These are phyloP conservation scores for Ascaphus truei DNA, from an alignment of 2,113 vertebrate genomes.

Conservation along the genomic window DNA sequence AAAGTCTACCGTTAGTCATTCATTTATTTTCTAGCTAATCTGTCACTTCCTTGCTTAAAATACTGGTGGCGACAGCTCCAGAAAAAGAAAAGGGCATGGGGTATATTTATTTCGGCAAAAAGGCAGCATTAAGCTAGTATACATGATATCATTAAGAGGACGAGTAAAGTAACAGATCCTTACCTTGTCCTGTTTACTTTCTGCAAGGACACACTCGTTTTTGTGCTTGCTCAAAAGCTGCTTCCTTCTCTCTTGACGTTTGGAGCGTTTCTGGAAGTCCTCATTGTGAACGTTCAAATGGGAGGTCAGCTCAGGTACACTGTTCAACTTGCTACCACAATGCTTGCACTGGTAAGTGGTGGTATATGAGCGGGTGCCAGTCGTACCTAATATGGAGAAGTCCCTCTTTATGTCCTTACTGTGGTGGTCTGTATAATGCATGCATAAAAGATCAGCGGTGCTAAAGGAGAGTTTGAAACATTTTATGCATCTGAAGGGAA, in stretches of 20 bases:
- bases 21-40: too few relatives aligned
- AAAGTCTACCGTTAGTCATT: too few relatives aligned
- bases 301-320: constrained; percentile 74
- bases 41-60: too few relatives aligned
- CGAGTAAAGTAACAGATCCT: too few relatives aligned
- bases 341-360: constrained; percentile 89
- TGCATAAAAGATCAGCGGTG: constrained; percentile 81
- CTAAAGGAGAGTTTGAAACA: constrained; percentile 91
- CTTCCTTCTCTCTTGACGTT: constrained; percentile 82
- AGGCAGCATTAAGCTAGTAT: too few relatives aligned
- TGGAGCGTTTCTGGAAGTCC: constrained; percentile 90
- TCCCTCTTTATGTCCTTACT: constrained; percentile 89
- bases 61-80: too few relatives aligned
- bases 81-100: too few relatives aligned
- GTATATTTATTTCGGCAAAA: too few relatives aligned
- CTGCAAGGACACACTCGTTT: constrained; percentile 67
- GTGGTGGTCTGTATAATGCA: constrained; percentile 95
- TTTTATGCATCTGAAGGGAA: constrained; percentile 90
- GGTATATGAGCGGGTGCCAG: constrained; percentile 61
- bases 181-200: constrained; percentile 87
- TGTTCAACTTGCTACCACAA: constrained; percentile 85
- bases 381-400: constrained; percentile 73
- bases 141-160: too few relatives aligned
- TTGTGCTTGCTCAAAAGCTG: constrained; percentile 89
- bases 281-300: constrained; percentile 91